Conservation (phyloP, 23 tunicate genomes). For the Aplidium turbinatum region DNA sequence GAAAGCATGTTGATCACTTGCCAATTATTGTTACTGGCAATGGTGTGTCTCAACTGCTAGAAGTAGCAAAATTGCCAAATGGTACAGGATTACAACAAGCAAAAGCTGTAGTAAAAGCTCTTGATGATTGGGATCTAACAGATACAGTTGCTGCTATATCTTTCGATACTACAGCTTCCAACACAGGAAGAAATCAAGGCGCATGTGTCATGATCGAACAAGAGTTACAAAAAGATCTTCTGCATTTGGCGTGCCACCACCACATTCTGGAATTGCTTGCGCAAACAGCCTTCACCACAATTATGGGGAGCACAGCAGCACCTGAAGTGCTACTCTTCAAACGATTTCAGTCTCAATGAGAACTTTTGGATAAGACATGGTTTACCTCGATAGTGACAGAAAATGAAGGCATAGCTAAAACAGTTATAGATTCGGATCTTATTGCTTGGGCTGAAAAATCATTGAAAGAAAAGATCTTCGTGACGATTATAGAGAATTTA, state of each 20-base stretch:
- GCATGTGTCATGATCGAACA: slow-evolving; percentile 11
- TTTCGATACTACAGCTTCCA: not conserved
- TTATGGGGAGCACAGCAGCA: slow-evolving; percentile 20
- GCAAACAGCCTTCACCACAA: slow-evolving; percentile 25
- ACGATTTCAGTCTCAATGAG: slow-evolving; percentile 25
- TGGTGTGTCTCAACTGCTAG: slow-evolving; percentile 25
- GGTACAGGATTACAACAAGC: slow-evolving; percentile 18
- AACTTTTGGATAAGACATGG: slow-evolving; percentile 1
- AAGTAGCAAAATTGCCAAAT: slow-evolving; percentile 23
- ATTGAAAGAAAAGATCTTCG: slow-evolving; percentile 3
- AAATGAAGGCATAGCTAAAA: not conserved
- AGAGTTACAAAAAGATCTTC: slow-evolving; percentile 6
- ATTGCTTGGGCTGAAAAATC: slow-evolving; percentile 26
- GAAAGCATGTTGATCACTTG: slow-evolving; percentile 24
- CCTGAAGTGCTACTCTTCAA: slow-evolving; percentile 31
- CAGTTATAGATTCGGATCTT: not conserved
- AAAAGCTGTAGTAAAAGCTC: slow-evolving; percentile 23
- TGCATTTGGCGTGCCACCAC: slow-evolving; percentile 27
- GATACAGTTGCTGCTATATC: slow-evolving; percentile 38
- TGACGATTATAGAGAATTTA: slow-evolving; percentile 14
- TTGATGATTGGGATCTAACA: slow-evolving; percentile 27
- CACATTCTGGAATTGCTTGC: slow-evolving; percentile 23
- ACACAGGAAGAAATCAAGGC: not conserved
- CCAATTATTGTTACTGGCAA: slow-evolving; percentile 19
- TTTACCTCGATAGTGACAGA: not conserved